Conservation (phyloP, 2,797 vertebrate species). For the Scyliorhinus canicula region DNA sequence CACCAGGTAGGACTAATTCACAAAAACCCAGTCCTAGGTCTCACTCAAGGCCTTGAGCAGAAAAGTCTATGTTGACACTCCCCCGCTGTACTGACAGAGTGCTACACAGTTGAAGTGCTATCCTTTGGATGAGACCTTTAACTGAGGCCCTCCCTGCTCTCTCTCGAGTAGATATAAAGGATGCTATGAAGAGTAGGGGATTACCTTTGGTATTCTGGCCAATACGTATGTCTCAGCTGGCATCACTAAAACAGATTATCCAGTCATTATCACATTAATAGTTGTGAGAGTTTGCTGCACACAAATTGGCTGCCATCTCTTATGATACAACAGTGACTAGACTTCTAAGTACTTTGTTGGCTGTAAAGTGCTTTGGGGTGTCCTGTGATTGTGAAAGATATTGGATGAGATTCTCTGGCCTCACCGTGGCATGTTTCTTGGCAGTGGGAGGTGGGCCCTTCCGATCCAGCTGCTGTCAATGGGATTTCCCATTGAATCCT, state of each 20-base stretch:
- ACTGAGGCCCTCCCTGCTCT: background rate
- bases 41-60: background rate
- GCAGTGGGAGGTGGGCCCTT: no score
- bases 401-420: no score
- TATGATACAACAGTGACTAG: background rate
- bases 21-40: background rate
- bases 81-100: background rate
- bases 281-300: background rate
- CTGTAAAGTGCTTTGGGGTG: background rate
- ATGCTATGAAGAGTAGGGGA: background rate
- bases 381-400: background rate
- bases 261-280: background rate
- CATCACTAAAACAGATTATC: background rate
- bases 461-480: no score
- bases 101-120: background rate
- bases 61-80: background rate
- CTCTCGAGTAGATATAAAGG: background rate
- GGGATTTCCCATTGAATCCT: no score
- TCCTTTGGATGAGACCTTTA: background rate
- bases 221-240: background rate
- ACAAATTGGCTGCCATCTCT: background rate
- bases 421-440: no score
- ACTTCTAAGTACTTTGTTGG: background rate
- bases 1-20: background rate
- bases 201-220: background rate